A percentile compares a stretch with the other conserved stretches of the same genome.
Conservation (phyloP, 2,113 vertebrate genomes). For the Rhegmatorhina hoffmannsi region DNA sequence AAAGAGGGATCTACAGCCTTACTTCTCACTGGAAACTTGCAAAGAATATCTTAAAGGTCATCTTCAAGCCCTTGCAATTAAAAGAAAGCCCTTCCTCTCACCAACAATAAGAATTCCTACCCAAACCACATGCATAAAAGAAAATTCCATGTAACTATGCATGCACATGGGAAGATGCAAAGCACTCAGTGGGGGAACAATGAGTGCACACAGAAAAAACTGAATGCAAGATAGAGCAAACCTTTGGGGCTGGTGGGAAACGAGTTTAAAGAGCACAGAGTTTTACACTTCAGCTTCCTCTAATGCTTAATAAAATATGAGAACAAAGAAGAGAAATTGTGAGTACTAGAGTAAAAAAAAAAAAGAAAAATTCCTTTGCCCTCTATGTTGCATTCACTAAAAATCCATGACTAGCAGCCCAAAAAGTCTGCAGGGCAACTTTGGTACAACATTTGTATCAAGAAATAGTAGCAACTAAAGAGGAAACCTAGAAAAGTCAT, state of each 20-base stretch:
- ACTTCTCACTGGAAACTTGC: background rate
- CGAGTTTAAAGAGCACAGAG: slow-evolving; percentile 8
- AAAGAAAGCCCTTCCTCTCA: background rate
- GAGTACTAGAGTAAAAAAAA: background rate
- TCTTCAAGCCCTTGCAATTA: background rate
- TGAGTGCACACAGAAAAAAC: background rate
- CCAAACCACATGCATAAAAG: background rate
- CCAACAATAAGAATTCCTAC: background rate
- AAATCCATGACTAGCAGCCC: background rate
- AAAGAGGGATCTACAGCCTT: background rate
- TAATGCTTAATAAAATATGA: slow-evolving; percentile 34
- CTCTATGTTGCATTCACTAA: background rate
- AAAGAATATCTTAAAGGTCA: background rate
- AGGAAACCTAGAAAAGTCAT: background rate
- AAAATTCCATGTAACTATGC: background rate
- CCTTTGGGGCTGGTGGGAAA: slow-evolving; percentile 18
- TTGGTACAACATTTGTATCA: background rate
- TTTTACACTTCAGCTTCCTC: background rate
- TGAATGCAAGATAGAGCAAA: background rate
- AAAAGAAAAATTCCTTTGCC: background rate
- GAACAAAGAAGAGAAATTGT: background rate
- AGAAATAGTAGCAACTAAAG: background rate
- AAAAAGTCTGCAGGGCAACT: background rate
- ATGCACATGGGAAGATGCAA: background rate
- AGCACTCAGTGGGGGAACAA: background rate